Conservation (phyloP, 2,888 invertebrate species). For the Ormyrus nitidulus region DNA sequence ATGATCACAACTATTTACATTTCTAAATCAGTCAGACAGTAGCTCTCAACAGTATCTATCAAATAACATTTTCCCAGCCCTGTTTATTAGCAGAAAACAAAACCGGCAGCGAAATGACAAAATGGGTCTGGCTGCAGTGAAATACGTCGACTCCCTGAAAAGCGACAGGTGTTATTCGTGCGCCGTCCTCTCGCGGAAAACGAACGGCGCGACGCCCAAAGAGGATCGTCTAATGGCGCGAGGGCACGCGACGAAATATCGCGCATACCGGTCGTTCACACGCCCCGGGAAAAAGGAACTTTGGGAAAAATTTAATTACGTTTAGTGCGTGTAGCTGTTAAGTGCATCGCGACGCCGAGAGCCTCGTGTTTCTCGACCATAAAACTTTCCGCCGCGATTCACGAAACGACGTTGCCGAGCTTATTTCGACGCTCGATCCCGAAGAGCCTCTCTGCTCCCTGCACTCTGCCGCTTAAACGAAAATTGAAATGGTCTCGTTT, state of each 20-base stretch:
- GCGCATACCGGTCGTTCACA: conserved; percentile 14
- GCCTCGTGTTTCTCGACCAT: conserved; percentile 37
- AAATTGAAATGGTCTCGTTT: too few relatives aligned
- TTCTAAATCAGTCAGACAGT: too few relatives aligned
- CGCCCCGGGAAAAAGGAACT: conserved; percentile 58
- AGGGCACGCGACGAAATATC: conserved; percentile 44
- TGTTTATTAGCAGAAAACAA: too few relatives aligned
- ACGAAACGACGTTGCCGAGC: conserved; percentile 11
- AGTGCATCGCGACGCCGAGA: conserved; percentile 8
- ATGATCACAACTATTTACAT: too few relatives aligned
- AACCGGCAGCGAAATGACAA: too few relatives aligned
- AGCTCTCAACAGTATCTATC: too few relatives aligned
- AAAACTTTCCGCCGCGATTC: conserved; percentile 42
- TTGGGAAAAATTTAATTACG: conserved; percentile 61
- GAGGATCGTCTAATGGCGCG: conserved; percentile 20
- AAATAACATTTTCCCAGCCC: too few relatives aligned
- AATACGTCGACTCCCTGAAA: conserved; percentile 29
- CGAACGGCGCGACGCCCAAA: background rate
- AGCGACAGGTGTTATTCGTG: conserved; percentile 24
- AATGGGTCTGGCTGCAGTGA: background rate
- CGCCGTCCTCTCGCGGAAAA: conserved; percentile 2
- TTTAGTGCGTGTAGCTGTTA: conserved; percentile 41
- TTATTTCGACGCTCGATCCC: conserved; percentile 19
- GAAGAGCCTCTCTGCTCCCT: background rate
- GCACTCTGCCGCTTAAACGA: too few relatives aligned